Evolutionary conservation across 2,888 invertebrate genomes (phyloP), one percentile per base, ranked within the genome.

Genomic region (Cephus nigrinus): DNA sequence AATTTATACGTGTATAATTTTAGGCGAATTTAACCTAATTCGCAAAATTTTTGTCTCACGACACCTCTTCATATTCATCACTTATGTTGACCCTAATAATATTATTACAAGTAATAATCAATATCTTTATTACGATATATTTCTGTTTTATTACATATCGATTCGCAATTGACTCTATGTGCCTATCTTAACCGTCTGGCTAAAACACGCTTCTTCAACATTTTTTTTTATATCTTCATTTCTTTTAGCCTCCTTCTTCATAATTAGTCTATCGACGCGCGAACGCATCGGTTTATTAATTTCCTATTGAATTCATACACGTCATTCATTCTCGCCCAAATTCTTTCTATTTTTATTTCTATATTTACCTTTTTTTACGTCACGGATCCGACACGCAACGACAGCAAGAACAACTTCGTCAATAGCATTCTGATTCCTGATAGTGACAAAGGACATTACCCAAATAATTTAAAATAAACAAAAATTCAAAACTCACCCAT

Each of bases 151-250:
- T 82, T 85, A 84, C 80, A 86, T 87, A 86, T 87, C 86, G 85
- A 86, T 88, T 86, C 83, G 84, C 87, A 88, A 88, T 88, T 88
- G 88, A 88, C 88, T 85, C 85, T 87, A 86, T 83, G 35, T 74
- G 35, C 30, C 23, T 55, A 15, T 36, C 36, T 55, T 74, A 15
- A 35, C 5, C 23, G 15, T 74, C 55, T 36, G 31, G 11, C 75
- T 34, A n/a, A 31, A 36, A 75, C 75, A 31, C 31, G 15, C 40
- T 23, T 55, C 55, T 9, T 40, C 40, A 12, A 0, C 40, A 35
- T 40, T 40, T 40, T 55, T 55, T 55, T 55, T 55, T 55, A 5
- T 23, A 55, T 9, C 55, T 55, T 23, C 23, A 23, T 55, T 55
- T 55, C 15, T 23, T 55, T 55, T 55, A 55, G 55, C 55, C 55